Percentiles rank a stretch among this genome's conserved stretches.
Conservation (phyloP, 2,888 invertebrate species). For the Lacanobia oleracea region DNA sequence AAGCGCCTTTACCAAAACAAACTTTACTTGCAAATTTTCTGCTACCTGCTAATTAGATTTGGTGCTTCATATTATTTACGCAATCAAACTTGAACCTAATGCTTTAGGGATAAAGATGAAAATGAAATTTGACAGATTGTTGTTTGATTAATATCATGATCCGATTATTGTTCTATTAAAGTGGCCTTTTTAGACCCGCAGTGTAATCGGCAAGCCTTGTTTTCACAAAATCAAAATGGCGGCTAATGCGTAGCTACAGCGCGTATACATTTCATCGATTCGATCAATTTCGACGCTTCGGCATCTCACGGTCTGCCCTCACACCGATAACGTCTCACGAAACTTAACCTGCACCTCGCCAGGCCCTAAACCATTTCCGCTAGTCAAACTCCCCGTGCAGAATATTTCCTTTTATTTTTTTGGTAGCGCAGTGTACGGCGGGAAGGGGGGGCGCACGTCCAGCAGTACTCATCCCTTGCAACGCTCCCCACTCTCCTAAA, state of each 20-base stretch:
- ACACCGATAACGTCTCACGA: neutral
- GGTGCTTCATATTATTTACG: no score
- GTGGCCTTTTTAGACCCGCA: no score
- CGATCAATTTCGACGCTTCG: neutral
- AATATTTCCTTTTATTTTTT: neutral
- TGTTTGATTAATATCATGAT: no score
- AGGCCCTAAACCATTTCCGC: neutral
- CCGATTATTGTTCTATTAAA: no score
- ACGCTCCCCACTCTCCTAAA: neutral
- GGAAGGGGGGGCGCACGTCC: neutral
- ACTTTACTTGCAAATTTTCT: no score
- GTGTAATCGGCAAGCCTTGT: neutral
- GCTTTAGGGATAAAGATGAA: no score
- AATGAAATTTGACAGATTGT: no score
- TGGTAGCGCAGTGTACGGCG: neutral
- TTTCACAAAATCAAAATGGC: constrained; percentile 4
- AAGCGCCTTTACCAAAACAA: no score
- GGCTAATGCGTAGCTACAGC: neutral
- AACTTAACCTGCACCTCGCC: neutral
- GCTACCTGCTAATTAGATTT: no score
- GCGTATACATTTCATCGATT: neutral
- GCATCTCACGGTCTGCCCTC: neutral
- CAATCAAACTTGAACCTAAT: no score
- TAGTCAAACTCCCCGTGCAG: neutral
- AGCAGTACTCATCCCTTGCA: neutral